Conservation (phyloP, 1,140 invertebrate species). For the Trichogramma pretiosum region DNA sequence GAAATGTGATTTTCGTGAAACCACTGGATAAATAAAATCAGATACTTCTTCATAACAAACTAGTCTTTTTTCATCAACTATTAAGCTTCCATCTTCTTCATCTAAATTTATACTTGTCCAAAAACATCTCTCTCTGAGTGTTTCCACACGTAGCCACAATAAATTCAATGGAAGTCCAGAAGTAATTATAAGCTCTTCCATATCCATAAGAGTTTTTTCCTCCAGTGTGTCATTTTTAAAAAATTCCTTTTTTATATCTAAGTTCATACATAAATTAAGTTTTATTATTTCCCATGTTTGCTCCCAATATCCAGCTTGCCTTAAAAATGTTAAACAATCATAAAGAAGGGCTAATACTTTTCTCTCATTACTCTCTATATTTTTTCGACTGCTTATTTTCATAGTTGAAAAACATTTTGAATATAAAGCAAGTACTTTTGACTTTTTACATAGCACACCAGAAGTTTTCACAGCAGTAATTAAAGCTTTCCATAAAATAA, state of each 20-base stretch:
- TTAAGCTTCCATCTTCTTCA: constrained; percentile 35
- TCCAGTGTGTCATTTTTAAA: constrained; percentile 39
- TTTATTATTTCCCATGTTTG: constrained; percentile 55
- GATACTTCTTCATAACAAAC: constrained; percentile 55
- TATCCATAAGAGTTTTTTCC: constrained; percentile 49
- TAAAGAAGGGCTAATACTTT: constrained; percentile 46
- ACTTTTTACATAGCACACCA: constrained; percentile 52
- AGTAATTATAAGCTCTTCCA: constrained; percentile 55
- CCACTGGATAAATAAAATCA: constrained; percentile 55
- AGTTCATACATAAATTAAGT: constrained; percentile 52
- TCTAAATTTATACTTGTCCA: constrained; percentile 47
- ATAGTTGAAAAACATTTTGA: constrained; percentile 48
- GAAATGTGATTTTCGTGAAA: constrained; percentile 46
- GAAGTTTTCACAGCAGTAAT: constrained; percentile 51
- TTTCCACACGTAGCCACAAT: constrained; percentile 58
- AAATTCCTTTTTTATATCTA: constrained; percentile 39
- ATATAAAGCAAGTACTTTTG: constrained; percentile 49
- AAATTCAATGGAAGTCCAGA: constrained; percentile 57
- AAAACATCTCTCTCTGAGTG: constrained; percentile 52
- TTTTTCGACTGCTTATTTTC: constrained; percentile 37
- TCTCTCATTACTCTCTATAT: constrained; percentile 28
- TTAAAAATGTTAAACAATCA: constrained; percentile 54
- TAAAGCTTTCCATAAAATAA: constrained; percentile 50
- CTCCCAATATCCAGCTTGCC: constrained; percentile 56
- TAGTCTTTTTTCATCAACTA: constrained; percentile 51